Conservation (phyloP, 2,888 invertebrate species). For the Muschampia plurimacula region DNA sequence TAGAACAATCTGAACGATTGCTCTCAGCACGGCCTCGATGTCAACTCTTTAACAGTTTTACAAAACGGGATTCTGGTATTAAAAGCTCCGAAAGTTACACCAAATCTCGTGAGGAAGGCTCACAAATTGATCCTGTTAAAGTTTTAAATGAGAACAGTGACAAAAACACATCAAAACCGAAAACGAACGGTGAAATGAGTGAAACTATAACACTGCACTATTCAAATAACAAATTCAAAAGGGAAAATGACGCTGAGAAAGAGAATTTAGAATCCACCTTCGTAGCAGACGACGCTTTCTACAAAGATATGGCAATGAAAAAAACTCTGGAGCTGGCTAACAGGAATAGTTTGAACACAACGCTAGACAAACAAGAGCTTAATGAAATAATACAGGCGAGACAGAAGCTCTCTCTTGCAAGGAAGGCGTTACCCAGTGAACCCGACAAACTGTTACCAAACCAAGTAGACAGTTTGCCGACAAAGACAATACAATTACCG, state of each 20-base stretch:
- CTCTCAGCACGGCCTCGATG: constrained; percentile 71
- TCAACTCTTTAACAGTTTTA: constrained; percentile 67
- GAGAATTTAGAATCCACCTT: constrained; percentile 71
- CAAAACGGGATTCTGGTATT: constrained; percentile 65
- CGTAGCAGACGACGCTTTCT: constrained; percentile 74
- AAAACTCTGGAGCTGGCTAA: constrained; percentile 61
- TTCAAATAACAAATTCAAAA: constrained; percentile 71
- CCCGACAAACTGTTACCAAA: constrained; percentile 60
- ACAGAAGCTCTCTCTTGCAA: constrained; percentile 75
- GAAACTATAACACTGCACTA: constrained; percentile 77
- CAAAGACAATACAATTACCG: constrained; percentile 74
- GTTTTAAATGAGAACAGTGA: constrained; percentile 73
- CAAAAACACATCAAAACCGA: constrained; percentile 58
- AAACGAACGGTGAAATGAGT: constrained; percentile 62
- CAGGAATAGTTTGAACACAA: constrained; percentile 71
- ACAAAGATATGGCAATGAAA: constrained; percentile 70
- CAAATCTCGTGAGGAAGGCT: constrained; percentile 73
- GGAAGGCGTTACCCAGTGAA: constrained; percentile 67
- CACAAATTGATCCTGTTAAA: constrained; percentile 72
- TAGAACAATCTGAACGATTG: constrained; percentile 74
- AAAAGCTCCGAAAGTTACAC: constrained; percentile 75
- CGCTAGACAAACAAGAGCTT: constrained; percentile 76
- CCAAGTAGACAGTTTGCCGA: constrained; percentile 61
- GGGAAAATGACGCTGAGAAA: constrained; percentile 71
- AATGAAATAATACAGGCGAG: constrained; percentile 80